A percentile compares a stretch with the other conserved stretches of the same genome.
phyloP scores from a whole-genome alignment of 2,797 vertebrate species.

The Cirrhinus mrigala region DNA sequence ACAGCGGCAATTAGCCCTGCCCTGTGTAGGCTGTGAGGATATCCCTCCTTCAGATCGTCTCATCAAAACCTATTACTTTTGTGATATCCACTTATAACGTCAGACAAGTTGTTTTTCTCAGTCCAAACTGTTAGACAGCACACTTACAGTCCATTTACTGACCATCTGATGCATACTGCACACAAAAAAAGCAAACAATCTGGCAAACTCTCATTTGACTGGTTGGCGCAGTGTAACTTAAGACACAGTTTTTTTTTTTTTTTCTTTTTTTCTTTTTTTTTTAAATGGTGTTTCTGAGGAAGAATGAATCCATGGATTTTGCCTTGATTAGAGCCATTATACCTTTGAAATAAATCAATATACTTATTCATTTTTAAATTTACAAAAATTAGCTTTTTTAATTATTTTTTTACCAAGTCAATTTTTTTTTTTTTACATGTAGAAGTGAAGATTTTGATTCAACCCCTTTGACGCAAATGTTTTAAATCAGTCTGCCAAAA shows the following conservation, averaged over 20 bases:
- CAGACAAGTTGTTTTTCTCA: neutral
- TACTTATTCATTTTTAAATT: no score
- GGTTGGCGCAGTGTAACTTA: neutral
- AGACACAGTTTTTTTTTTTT: neutral
- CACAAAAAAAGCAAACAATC: neutral
- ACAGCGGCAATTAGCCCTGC: constrained; percentile 38
- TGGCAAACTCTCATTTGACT: no score
- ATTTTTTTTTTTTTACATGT: neutral
- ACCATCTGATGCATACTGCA: neutral
- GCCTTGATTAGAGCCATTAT: neutral
- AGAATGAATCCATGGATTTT: neutral
- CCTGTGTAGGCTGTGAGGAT: neutral
- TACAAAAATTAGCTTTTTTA: no score
- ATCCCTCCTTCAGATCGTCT: neutral
- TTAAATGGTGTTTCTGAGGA: neutral
- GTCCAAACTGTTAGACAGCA: neutral
- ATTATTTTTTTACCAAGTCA: no score
- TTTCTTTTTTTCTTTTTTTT: neutral
- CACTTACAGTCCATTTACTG: neutral
- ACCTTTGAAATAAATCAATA: no score
- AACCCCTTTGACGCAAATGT: neutral
- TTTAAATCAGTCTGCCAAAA: neutral
- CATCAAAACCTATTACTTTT: constrained; percentile 13
- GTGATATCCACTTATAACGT: constrained; percentile 5
- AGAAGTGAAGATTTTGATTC: neutral